Base-by-base conservation (phyloP, 2,888 invertebrate genomes). In the Dysmachus trigonus region DNA sequence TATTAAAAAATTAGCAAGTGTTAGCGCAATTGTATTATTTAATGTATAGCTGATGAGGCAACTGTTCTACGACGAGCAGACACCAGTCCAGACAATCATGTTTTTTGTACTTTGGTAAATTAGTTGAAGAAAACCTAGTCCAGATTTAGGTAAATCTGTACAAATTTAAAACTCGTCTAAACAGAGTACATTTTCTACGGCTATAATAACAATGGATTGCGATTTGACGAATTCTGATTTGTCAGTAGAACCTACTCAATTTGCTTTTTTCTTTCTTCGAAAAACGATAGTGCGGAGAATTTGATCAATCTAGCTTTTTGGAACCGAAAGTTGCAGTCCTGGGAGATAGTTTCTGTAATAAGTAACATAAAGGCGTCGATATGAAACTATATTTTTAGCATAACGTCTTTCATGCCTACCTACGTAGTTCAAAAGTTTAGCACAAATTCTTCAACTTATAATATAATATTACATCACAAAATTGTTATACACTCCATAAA, bases 11-110 rank as follows among this genome's bases (percentile, higher is more conserved):
- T 76, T 76, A 76, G 76, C 38, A 76, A 76, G 33, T 51, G 27
- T 51, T 79, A 79, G 79, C 22, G 79, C 79, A 79, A 79, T 79
- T 79, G 31, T 79, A 79, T 79, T 79, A 15, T 47, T 79, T 79
- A 15, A 18, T 72, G n/a, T n/a, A 41, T 79, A 51, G 79, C 47
- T 79, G 30, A 79, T 79, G 79, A 79, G 79, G 79, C 51, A 79
- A 79, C 22, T 79, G 79, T 79, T 79, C 51, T 79, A 30, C 35
- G 31, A 30, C 15, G 51, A 27, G 7, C 47, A 27, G 15, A 79
- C 30, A 31, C 27, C 41, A 51, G n/a, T 79, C 79, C 79, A 79
- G 79, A 79, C 79, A 79, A 79, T 79, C 79, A 79, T 51, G 3
- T 51, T 79, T 41, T 79, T 47, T 79, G 27, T 47, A 47, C 51